phyloP scores from a whole-genome alignment of 2,113 vertebrate genomes.

The Columbina picui region DNA sequence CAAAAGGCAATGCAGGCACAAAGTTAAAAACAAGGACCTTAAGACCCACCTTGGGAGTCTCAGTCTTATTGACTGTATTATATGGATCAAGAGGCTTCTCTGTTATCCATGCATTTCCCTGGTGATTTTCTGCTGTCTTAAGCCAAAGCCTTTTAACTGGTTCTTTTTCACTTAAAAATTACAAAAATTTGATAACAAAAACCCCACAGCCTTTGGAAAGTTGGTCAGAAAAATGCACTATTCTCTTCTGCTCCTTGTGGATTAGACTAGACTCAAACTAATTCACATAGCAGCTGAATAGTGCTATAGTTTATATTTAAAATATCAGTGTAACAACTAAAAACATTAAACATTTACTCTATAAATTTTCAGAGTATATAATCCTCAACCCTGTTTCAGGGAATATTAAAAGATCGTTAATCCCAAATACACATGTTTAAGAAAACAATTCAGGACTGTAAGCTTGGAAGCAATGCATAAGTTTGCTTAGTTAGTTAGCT shows the following conservation, averaged over 20 bases:
- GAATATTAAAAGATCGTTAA: not conserved
- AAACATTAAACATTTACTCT: not conserved
- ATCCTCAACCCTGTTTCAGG: not conserved
- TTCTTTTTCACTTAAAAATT: not conserved
- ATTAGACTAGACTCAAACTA: not conserved
- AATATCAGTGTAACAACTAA: not conserved
- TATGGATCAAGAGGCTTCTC: not conserved
- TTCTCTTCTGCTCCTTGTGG: not conserved
- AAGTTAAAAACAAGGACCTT: slow-evolving; percentile 25
- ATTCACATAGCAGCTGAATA: not conserved
- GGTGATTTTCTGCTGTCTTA: not conserved
- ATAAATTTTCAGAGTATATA: not conserved
- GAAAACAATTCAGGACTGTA: not conserved
- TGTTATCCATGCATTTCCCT: not conserved
- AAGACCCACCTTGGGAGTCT: not conserved
- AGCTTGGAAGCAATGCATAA: not conserved
- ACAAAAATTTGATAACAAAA: not conserved
- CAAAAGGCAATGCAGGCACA: not conserved
- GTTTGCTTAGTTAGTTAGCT: not conserved
- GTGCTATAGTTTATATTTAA: not conserved
- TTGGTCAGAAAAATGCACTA: not conserved
- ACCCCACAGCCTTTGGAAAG: not conserved
- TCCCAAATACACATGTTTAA: not conserved
- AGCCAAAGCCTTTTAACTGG: not conserved
- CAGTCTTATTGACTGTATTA: not conserved